phyloP scores from a whole-genome alignment of 1,140 invertebrate species.

The Apis florea region DNA sequence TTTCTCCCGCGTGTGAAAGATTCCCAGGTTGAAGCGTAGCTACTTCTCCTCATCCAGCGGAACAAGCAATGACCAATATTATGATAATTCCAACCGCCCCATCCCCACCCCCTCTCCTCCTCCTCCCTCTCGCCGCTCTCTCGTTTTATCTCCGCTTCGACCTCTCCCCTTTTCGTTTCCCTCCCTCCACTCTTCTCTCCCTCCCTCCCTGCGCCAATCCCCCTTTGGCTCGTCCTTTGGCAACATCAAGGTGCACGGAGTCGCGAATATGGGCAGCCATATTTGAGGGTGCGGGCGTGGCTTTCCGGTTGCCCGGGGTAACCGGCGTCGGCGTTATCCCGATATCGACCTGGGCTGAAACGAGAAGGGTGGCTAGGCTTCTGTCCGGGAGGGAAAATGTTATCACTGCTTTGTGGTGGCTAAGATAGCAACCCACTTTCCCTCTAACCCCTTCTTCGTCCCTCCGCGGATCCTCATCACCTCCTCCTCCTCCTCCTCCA shows the following conservation, averaged over 20 bases:
- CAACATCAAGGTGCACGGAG: conserved; percentile 41
- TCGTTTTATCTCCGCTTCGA: conserved; percentile 54
- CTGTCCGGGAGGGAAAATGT: conserved; percentile 80
- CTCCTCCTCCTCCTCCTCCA: conserved; percentile 20
- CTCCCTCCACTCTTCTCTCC: too few relatives aligned
- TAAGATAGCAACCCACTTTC: conserved; percentile 78
- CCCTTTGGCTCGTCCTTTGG: conserved; percentile 15
- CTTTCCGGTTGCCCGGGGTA: conserved; percentile 75
- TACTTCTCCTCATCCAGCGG: conserved; percentile 50
- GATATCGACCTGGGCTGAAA: conserved; percentile 77
- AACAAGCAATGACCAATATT: conserved; percentile 77
- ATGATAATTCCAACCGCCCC: conserved; percentile 77
- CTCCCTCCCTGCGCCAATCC: not conserved
- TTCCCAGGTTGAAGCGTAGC: conserved; percentile 32
- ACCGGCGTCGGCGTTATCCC: conserved; percentile 74
- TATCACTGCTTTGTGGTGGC: conserved; percentile 81
- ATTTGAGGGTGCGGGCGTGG: conserved; percentile 78
- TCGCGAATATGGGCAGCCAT: conserved; percentile 71
- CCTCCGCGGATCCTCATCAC: conserved; percentile 54
- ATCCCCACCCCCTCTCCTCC: too few relatives aligned
- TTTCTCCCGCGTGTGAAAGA: conserved; percentile 37
- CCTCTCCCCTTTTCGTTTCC: not conserved
- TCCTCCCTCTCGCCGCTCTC: conserved; percentile 25
- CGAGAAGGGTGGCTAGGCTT: conserved; percentile 79
- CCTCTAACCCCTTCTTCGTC: conserved; percentile 62